phyloP scores from a whole-genome alignment of 2,797 vertebrate genomes.

The Girardinus metallicus region DNA sequence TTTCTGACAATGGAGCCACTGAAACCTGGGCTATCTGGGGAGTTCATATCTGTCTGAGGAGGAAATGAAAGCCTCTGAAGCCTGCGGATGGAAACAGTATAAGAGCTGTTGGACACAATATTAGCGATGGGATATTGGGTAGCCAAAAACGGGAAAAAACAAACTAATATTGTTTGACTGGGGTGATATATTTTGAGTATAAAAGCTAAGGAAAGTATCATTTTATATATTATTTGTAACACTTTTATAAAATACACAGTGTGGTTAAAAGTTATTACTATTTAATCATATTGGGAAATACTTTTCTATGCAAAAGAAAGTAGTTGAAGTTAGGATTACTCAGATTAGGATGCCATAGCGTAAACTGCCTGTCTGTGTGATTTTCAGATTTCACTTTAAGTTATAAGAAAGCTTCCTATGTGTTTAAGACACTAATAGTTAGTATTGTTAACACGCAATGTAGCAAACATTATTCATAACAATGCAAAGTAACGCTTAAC shows the following conservation, averaged over 20 bases:
- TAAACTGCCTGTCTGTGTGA: not conserved
- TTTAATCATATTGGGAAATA: not conserved
- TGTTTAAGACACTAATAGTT: not conserved
- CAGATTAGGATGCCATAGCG: not conserved
- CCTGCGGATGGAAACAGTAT: conserved; percentile 46
- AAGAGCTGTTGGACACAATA: conserved; percentile 55
- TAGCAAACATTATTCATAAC: not conserved
- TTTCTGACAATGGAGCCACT: conserved; percentile 48
- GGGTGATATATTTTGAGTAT: conserved; percentile 4
- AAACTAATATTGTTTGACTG: conserved; percentile 39
- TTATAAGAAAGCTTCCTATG: not conserved
- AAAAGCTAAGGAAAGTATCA: not conserved
- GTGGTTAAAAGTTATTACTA: not conserved
- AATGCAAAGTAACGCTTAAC: not conserved
- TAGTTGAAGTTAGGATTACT: not conserved
- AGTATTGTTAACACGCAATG: not conserved
- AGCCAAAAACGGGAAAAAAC: conserved; percentile 1
- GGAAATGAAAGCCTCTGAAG: conserved; percentile 72
- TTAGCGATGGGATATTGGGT: conserved; percentile 69
- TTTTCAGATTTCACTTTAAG: not conserved
- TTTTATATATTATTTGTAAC: not conserved
- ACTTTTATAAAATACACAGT: not conserved
- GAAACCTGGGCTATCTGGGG: conserved; percentile 46
- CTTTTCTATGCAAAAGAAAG: not conserved
- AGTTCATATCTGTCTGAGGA: conserved; percentile 71